Evolutionary conservation across 1,140 invertebrate species (phyloP).

Genomic region (Leptopilina boulardi): DNA sequence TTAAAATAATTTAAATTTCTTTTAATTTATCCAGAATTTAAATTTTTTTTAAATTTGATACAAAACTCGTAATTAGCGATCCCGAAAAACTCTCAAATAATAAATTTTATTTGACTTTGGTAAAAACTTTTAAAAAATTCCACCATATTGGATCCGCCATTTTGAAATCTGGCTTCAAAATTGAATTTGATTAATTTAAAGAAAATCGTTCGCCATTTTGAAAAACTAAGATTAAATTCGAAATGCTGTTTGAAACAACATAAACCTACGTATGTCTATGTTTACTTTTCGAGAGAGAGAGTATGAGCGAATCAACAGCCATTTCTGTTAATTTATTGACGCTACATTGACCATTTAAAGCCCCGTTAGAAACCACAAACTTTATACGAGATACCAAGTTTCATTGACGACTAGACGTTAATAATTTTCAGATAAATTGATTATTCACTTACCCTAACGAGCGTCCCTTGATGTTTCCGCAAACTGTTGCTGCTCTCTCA

Average conservation of each 20-base stretch:
- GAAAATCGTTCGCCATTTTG: no score
- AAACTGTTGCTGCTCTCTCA: neutral
- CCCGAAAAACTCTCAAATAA: no score
- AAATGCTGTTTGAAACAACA: neutral
- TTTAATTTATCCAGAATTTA: no score
- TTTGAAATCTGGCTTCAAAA: no score
- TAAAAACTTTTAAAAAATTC: no score
- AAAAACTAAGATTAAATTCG: no score
- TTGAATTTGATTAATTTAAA: no score
- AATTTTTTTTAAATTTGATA: no score
- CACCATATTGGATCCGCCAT: no score
- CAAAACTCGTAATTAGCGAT: no score
- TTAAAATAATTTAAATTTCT: no score
- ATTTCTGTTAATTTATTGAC: conserved; percentile 23
- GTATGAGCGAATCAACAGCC: neutral
- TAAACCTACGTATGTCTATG: neutral
- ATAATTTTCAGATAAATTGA: conserved; percentile 20
- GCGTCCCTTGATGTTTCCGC: neutral
- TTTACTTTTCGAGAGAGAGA: neutral
- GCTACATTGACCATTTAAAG: neutral
- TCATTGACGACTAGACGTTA: neutral
- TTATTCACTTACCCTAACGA: conserved; percentile 13
- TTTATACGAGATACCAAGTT: neutral
- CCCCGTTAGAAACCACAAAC: conserved; percentile 17
- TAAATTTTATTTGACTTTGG: no score